Evolutionary conservation across 2,888 invertebrate genomes (phyloP).

Genomic region (Syritta pipiens): DNA sequence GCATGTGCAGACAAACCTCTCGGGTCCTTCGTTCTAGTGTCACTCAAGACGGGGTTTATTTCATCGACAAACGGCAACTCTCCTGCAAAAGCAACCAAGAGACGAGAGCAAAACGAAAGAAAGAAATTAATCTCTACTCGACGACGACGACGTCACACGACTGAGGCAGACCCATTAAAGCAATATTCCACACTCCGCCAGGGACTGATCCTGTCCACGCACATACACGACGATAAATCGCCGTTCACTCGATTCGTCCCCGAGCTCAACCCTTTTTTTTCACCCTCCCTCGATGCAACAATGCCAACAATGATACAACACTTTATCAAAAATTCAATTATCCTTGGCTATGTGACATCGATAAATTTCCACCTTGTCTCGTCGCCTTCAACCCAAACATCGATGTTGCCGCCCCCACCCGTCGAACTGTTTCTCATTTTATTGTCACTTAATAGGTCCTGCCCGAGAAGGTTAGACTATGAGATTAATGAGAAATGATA

Average conservation of each 20-base stretch:
- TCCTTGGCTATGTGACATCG: conserved; percentile 62
- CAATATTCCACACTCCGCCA: conserved; percentile 3
- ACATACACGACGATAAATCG: conserved; percentile 10
- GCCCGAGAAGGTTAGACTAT: conserved; percentile 38
- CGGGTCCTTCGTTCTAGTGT: no score
- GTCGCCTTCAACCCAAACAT: conserved; percentile 26
- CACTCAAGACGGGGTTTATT: no score
- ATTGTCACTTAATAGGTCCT: conserved; percentile 60
- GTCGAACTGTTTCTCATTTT: conserved; percentile 27
- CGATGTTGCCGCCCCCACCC: neutral
- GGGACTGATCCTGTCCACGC: conserved; percentile 6
- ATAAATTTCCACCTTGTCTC: conserved; percentile 65
- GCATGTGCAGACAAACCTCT: no score
- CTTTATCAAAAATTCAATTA: conserved; percentile 68
- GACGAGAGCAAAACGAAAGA: neutral
- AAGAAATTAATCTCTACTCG: conserved; percentile 21
- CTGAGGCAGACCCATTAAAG: conserved; percentile 19
- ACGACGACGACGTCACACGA: conserved; percentile 4
- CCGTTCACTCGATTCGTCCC: conserved; percentile 32
- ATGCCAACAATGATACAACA: conserved; percentile 33
- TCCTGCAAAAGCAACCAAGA: neutral
- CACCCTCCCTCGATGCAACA: conserved; percentile 8
- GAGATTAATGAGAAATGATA: conserved; percentile 70
- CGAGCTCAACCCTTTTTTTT: conserved; percentile 25
- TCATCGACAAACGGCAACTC: conserved; percentile 13